Evolutionary conservation across 2,888 invertebrate genomes (phyloP).

Genomic region (Antitype chi): DNA sequence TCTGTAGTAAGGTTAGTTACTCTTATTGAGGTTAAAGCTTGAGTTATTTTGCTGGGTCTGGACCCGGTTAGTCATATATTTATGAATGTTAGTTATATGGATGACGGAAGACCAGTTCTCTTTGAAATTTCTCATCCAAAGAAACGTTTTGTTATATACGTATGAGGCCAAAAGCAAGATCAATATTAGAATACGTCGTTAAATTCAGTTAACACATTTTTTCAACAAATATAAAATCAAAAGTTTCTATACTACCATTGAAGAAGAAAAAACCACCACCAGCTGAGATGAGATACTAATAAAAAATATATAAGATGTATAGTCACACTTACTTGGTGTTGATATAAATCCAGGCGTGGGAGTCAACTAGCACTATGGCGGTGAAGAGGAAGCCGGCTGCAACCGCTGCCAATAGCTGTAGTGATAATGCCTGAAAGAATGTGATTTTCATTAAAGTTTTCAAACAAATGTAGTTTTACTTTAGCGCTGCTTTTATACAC

Average conservation of each 20-base stretch:
- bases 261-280: conserved; percentile 30
- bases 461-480: neutral
- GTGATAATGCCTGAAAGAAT: conserved; percentile 92
- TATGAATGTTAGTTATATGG: neutral
- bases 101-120: neutral
- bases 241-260: conserved; percentile 19
- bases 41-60: neutral
- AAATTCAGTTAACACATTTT: conserved; percentile 3
- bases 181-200: conserved; percentile 19
- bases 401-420: conserved; percentile 96
- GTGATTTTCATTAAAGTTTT: neutral
- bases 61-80: neutral
- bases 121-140: neutral
- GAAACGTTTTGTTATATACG: neutral
- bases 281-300: conserved; percentile 25
- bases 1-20: neutral
- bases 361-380: conserved; percentile 97
- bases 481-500: no score
- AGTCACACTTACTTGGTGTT: conserved; percentile 93
- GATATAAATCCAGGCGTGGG: conserved; percentile 99
- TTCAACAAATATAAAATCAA: neutral
- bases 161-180: neutral
- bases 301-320: neutral
- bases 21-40: neutral
- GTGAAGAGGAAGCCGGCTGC: conserved; percentile 97